These are phyloP conservation scores for Phaonia tiefii DNA, from an alignment of 2,888 invertebrate genomes.

Conservation along the genomic window DNA sequence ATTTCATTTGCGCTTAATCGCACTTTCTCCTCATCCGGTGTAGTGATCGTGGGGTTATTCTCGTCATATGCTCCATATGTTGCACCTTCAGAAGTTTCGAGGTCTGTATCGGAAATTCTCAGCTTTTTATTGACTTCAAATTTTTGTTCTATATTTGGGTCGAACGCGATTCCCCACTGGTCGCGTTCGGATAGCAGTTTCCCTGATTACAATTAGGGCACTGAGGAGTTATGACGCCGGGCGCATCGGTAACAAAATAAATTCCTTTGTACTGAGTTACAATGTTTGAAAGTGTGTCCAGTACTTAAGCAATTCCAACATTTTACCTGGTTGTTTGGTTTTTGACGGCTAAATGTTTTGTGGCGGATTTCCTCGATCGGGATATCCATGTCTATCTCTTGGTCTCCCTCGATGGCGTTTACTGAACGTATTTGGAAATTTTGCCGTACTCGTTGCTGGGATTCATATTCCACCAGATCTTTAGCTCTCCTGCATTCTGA, in stretches of 20 bases:
- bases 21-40: no score
- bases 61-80: no score
- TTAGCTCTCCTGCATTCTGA: not conserved
- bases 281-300: conserved; percentile 17
- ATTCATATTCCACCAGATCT: not conserved
- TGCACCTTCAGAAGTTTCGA: no score
- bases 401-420: not conserved
- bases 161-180: conserved; percentile 31
- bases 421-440: not conserved
- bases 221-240: conserved; percentile 21
- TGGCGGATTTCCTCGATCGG: no score
- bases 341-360: no score
- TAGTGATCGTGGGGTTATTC: no score
- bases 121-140: not conserved
- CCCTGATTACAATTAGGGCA: conserved; percentile 40
- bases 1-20: no score
- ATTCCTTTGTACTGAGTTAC: conserved; percentile 13
- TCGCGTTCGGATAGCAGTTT: conserved; percentile 28
- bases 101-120: no score
- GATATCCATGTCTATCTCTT: not conserved
- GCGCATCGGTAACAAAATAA: conserved; percentile 43
- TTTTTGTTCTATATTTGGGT: not conserved
- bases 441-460: not conserved
- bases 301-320: no score
- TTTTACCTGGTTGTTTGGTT: no score